Base-by-base conservation (phyloP, 1,140 invertebrate species). In the Helicoverpa armigera region DNA sequence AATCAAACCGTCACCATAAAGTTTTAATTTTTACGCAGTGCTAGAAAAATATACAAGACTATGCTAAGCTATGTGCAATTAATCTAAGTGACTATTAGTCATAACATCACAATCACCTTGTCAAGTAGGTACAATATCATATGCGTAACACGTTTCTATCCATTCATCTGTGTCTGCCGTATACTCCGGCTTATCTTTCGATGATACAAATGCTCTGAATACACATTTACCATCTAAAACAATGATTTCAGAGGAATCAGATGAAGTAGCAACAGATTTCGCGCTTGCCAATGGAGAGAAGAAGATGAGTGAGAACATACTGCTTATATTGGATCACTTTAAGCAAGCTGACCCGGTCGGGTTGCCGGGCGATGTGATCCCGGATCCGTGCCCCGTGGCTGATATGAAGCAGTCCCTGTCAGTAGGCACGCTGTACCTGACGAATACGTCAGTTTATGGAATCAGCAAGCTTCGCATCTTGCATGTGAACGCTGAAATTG, bases 351-450 rank as follows among this genome's bases (percentile, higher is more conserved):
- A 98, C 58, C 92, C 92, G 2, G 93, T 97, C 0, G 98, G 98
- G 0, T 87, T 98, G 13, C 98, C 98, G 0, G 97, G 97, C 3
- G 96, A 96, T 0, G 96, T 97, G 9, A 96, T 98, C 70, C 97
- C 97, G 2, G 97, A 98, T 91, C 98, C 98, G 0, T 96, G 97
- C 95, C 89, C 95, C 1, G 97, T 98, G 16, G 97, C 97, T 0
- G 96, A 97, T 81, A 97, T 97, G 94, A 96, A 96, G 74, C 96
- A 97, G 74, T 96, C 96, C 1, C 95, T 98, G 69, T 96, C 96
- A 0, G 94, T 98, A 50, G 93, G 89, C 23, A 97, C 96, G 2
- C 83, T 98, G 93, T 96, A 96, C 80, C 97, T 98, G 87, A 96
- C 96, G 82, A 95, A 97, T 60, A 96, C 96, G 2, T 96, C 96